Conservation (phyloP, 2,113 vertebrate species). For the Sus scrofa region T2T-Sscrofa CM000824.6:79188001-79188500, state of each 20-base stretch:
- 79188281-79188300: not conserved
- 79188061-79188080: not conserved
- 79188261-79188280: not conserved
- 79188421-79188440: constrained; percentile 23
- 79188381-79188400: constrained; percentile 28
- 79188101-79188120: not conserved
- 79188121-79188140: not conserved
- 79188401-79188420: constrained; percentile 7
- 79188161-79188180: not conserved
- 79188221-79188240: not conserved
- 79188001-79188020: not conserved
- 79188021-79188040: not conserved
- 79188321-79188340: not conserved
- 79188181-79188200: not conserved
- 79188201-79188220: not conserved
- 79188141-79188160: not conserved
- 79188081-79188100: not conserved
- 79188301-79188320: not conserved
- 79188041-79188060: not conserved
- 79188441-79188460: too few species aligned
- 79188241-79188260: not conserved
- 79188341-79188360: not conserved
- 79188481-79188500: too few species aligned
- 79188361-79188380: not conserved
- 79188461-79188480: too few species aligned